Evolutionary conservation across 1,140 invertebrate genomes (phyloP).

Genomic region (Myzus persicae): DNA sequence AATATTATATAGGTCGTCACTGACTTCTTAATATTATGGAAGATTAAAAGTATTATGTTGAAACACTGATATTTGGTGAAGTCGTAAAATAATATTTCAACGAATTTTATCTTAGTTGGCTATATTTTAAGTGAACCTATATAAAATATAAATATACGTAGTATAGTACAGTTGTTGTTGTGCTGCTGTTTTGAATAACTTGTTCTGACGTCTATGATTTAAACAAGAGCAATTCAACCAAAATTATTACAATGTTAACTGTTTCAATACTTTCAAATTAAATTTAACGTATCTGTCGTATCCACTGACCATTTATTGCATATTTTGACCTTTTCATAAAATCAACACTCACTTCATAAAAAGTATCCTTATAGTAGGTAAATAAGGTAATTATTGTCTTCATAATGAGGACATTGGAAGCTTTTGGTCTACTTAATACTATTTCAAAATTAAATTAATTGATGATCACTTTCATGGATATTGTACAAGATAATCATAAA

Average conservation of each 20-base stretch:
- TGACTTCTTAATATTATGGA: background rate
- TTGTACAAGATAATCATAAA: background rate
- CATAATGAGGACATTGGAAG: background rate
- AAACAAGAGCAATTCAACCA: background rate
- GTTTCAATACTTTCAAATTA: background rate
- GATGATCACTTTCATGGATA: background rate
- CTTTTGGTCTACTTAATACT: background rate
- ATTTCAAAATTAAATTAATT: background rate
- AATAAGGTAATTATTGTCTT: background rate
- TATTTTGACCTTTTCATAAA: background rate
- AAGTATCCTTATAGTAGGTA: background rate
- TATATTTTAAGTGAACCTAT: background rate
- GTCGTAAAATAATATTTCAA: constrained; percentile 1
- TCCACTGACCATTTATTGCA: background rate
- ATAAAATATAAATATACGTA: background rate
- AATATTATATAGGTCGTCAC: constrained; percentile 7
- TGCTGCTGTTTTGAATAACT: background rate
- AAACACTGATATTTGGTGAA: background rate
- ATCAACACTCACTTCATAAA: background rate
- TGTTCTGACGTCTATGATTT: background rate
- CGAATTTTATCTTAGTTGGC: background rate
- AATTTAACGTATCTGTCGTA: background rate
- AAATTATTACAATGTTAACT: background rate
- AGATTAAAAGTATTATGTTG: background rate
- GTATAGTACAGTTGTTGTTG: background rate